phyloP scores from a whole-genome alignment of 1,140 invertebrate genomes.

The Phymastichus coffea region DNA sequence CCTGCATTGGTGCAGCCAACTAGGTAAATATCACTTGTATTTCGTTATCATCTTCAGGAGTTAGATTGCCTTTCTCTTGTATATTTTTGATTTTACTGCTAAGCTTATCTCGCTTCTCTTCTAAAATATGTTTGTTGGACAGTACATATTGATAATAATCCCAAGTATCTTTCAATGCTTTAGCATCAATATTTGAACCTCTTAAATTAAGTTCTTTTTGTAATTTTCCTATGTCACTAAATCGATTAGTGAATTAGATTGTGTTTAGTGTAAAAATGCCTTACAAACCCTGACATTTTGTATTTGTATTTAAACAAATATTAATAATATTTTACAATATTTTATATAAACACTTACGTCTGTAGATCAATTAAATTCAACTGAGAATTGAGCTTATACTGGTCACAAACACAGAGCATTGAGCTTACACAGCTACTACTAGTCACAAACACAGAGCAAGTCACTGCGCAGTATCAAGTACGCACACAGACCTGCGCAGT shows the following conservation, averaged over 20 bases:
- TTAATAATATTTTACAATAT: not conserved
- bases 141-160: slow-evolving; percentile 54
- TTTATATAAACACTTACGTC: too few relatives aligned
- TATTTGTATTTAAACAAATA: too few relatives aligned
- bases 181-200: slow-evolving; percentile 51
- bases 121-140: slow-evolving; percentile 48
- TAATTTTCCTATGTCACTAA: slow-evolving; percentile 53
- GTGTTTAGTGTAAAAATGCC: not conserved
- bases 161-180: slow-evolving; percentile 56
- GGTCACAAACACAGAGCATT: too few relatives aligned
- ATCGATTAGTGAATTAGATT: slow-evolving; percentile 47
- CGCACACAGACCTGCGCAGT: too few relatives aligned
- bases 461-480: too few relatives aligned
- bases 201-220: slow-evolving; percentile 56
- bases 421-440: too few relatives aligned
- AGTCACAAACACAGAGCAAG: too few relatives aligned
- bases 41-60: slow-evolving; percentile 46
- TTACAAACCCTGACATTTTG: not conserved
- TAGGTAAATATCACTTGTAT: slow-evolving; percentile 81
- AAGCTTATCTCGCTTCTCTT: slow-evolving; percentile 43
- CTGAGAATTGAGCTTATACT: too few relatives aligned
- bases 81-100: slow-evolving; percentile 33
- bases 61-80: slow-evolving; percentile 42
- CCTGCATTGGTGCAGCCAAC: slow-evolving; percentile 96
- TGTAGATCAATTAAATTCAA: too few relatives aligned